Conservation (phyloP, 2,888 invertebrate genomes). For the Caenorhabditis angaria region DNA sequence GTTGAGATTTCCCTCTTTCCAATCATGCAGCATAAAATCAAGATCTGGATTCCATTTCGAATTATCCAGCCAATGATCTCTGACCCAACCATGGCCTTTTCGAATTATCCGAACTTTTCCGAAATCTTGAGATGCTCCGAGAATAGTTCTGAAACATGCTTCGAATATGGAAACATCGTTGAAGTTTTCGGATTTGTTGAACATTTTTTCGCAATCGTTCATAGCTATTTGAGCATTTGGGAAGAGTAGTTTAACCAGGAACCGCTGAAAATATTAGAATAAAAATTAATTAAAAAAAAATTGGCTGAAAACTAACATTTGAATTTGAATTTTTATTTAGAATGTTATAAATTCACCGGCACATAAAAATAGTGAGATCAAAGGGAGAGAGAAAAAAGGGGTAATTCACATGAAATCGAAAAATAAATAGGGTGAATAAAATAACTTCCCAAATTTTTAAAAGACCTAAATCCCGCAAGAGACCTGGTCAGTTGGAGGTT, state of each 20-base stretch:
- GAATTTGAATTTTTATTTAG: no score
- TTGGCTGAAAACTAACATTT: no score
- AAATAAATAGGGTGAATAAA: no score
- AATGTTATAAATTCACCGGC: no score
- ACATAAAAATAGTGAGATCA: no score
- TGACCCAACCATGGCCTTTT: conserved; percentile 45
- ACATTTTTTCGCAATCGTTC: conserved; percentile 33
- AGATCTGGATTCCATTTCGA: conserved; percentile 39
- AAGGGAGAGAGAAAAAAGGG: no score
- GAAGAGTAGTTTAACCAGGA: conserved; percentile 37
- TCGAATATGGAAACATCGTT: conserved; percentile 58
- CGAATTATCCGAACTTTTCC: conserved; percentile 40
- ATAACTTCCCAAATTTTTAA: no score
- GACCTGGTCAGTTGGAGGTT: no score
- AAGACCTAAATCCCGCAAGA: no score
- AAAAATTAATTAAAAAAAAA: no score
- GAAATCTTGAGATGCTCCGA: conserved; percentile 46
- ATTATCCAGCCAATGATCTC: conserved; percentile 47
- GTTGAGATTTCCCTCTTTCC: conserved; percentile 35
- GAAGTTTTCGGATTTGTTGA: conserved; percentile 41
- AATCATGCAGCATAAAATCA: conserved; percentile 53
- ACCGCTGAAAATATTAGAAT: conserved; percentile 36
- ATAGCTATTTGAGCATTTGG: conserved; percentile 21
- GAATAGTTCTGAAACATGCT: conserved; percentile 54
- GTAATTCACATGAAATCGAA: no score